Evolutionary conservation across 2,888 invertebrate genomes (phyloP), one percentile per base, ranked within the genome.

Genomic region (Eristalis pertinax): DNA sequence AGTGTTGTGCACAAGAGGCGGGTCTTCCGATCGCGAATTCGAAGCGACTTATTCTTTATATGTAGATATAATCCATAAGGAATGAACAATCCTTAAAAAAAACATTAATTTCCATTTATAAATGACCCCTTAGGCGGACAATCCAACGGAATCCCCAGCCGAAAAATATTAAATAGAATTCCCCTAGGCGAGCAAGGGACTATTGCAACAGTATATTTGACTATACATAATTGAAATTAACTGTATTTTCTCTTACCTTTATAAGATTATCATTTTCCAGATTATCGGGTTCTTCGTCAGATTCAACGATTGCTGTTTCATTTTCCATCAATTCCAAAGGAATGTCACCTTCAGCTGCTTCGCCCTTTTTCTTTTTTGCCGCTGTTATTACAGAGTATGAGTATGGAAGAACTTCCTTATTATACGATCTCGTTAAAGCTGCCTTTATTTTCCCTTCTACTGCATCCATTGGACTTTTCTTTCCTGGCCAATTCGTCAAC

Each of bases 401-500:
- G 75, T 97, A 94, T 76, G 96, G 94, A 67, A 95, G 94, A 0
- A 95, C 94, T 89, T 96, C 96, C 92, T 99, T 99, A 93, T 99
- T 99, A 92, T 98, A 98, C 0, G 96, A 94, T 60, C 98, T 95
- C 0, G 99, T 99, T 92, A 99, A 96, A 0, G 99, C 98, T 0
- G 98, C 96, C 94, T 99, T 99, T 0, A 97, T 96, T 93, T 97
- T 97, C 15, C 96, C 94, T 89, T 97, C 97, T 29, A 99, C 94
- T 83, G 95, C 93, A 68, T 96, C 95, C 94, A 97, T 95, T 0
- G 96, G 96, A 92, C 98, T 97, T 89, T 95, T 94, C 90, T 95
- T 94, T 56, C 95, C 95, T 0, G 97, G 96, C 98, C 99, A 99
- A 50, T 95, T 92, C 0, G 97, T 95, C 38, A 99, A 92, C 91